Evolutionary conservation across 2,888 invertebrate species (phyloP).

Genomic region (Cistogaster globosa): DNA sequence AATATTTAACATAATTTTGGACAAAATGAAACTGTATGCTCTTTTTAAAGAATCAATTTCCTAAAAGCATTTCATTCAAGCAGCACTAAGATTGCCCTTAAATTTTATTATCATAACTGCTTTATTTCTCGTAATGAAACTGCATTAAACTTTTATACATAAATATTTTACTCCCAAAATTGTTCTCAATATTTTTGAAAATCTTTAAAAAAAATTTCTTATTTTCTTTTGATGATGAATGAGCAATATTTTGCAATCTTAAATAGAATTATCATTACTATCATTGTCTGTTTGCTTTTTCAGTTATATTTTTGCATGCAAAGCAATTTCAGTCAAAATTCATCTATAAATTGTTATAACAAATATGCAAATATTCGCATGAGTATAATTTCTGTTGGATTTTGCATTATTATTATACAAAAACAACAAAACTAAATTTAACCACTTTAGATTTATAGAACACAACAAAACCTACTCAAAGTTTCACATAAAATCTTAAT

Average conservation of each 20-base stretch:
- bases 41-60: too few relatives aligned
- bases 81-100: too few relatives aligned
- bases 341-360: conserved; percentile 22
- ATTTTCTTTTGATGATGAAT: conserved; percentile 6
- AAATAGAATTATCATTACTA: neutral
- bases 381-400: conserved; percentile 7
- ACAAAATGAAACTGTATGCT: too few relatives aligned
- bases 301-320: conserved; percentile 18
- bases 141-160: too few relatives aligned
- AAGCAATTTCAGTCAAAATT: neutral
- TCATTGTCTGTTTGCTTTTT: neutral
- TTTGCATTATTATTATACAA: conserved; percentile 27
- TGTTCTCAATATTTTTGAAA: too few relatives aligned
- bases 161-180: too few relatives aligned
- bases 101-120: too few relatives aligned
- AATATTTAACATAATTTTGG: too few relatives aligned
- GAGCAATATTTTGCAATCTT: conserved; percentile 26
- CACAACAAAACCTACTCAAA: conserved; percentile 26
- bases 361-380: neutral
- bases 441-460: conserved; percentile 43
- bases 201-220: too few relatives aligned
- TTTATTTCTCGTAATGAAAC: too few relatives aligned
- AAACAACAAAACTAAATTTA: conserved; percentile 1
- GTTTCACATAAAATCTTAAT: conserved; percentile 27
- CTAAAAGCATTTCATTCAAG: too few relatives aligned